Base-by-base conservation (phyloP, 2,888 invertebrate species). In the Eupithecia abbreviata region DNA sequence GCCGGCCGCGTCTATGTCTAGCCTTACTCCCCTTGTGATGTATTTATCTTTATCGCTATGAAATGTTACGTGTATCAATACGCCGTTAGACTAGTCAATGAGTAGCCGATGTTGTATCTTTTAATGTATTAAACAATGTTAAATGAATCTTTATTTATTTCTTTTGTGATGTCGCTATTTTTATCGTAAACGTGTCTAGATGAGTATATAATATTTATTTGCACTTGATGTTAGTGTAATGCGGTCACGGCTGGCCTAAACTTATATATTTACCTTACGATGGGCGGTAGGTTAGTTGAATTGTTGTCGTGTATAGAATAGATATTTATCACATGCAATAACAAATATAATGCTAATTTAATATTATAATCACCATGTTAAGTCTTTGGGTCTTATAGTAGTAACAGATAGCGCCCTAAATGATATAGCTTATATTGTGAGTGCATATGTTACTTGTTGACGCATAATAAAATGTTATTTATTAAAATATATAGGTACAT, bases 11-110 rank as follows among this genome's bases (percentile, higher is more conserved):
- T 81, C 86, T 84, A 80, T 47, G 72, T 70, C 74, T 72, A 71
- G 84, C 85, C 87, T 85, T 85, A 84, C 84, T 42, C 80, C 84
- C 87, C 86, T 89, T 90, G 91, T 91, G 92, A 93, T 91, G 91
- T 92, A 91, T 91, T 91, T 90, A 90, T 91, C 90, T 87, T 92
- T 91, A 89, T 92, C 90, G 92, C 90, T 91, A 91, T 90, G 88
- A 89, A 87, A 89, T 90, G 90, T 92, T 91, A 90, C 85, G 89
- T 90, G 90, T 90, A 84, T 85, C 84, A 89, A 88, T 90, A 90
- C 91, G 92, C 93, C 89, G 91, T 90, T 93, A 94, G 93, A 93
- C 94, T 95, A 95, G 94, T 95, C 94, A 95, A 90, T 91, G 92
- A 91, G 90, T 93, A 93, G 93, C 90, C 90, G 89, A 93, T 93